Evolutionary conservation across 2,888 invertebrate species (phyloP), one percentile per base, ranked within the genome.

Genomic region (Encarsia formosa): DNA sequence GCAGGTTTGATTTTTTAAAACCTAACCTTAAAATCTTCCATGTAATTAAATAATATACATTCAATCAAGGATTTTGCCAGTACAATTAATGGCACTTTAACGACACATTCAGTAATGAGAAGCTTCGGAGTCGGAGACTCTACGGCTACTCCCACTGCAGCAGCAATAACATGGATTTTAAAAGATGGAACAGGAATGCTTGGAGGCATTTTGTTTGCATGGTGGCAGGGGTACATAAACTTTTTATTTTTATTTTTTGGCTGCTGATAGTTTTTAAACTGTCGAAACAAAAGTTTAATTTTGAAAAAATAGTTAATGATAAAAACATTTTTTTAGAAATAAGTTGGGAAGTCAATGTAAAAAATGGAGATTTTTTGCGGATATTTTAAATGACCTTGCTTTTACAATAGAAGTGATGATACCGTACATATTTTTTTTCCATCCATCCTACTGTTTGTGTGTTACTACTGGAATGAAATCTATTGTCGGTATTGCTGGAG

Each of bases 351-450:
- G 87, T 26, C 90, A 96, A 67, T 93, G 94, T 64, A 98, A 98
- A 72, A 87, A 91, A 71, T 98, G 97, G 97, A 81, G 97, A 44
- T 75, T 97, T 26, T 88, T 92, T 73, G 98, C 98, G 11, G 98
- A 98, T 74, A 79, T 90, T 48, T 73, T 96, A 9, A 97, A 98
- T 75, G 96, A 98, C 76, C 68, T 83, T 32, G 93, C 97, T 1
- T 88, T 94, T 81, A 85, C 86, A 61, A 78, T 96, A 47, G 96
- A 97, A 76, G 81, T 98, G 54, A 75, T 88, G 22, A 78, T 91
- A 58, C 90, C 94, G 15, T 78, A 82, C 18, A 39, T 48, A 41
- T 44, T 58, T 20, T 64, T 75, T 16, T 76, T 78, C 49, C 80
- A 85, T 46, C 82, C 40, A 4, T 40, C 84, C 4, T 78, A 80